Conservation (phyloP, 2,888 invertebrate genomes). For the Acanthococcus lagerstroemiae region DNA sequence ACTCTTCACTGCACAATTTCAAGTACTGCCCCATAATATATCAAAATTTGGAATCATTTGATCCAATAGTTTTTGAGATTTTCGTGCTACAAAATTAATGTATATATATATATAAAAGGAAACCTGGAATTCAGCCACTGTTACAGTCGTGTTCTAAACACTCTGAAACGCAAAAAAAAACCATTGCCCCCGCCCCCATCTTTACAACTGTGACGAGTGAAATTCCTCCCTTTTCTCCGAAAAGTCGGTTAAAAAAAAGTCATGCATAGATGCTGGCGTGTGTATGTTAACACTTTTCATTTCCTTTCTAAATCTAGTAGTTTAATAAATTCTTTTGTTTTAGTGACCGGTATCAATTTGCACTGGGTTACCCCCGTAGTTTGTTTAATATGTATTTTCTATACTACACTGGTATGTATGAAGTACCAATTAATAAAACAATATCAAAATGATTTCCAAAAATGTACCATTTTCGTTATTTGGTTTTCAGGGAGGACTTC, state of each 20-base stretch:
- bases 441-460: background rate
- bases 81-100: no score
- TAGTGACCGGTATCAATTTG: conserved; percentile 72
- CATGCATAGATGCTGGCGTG: no score
- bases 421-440: background rate
- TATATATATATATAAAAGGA: no score
- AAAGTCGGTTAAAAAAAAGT: background rate
- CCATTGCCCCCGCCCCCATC: no score
- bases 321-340: conserved; percentile 28
- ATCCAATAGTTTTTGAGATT: no score
- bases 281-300: no score
- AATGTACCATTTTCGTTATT: background rate
- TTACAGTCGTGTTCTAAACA: no score
- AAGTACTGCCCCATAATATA: no score
- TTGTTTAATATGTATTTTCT: conserved; percentile 82
- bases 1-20: no score
- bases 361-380: conserved; percentile 70
- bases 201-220: background rate
- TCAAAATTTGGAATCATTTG: no score
- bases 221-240: background rate
- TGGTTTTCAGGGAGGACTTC: conserved; percentile 52
- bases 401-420: conserved; percentile 71
- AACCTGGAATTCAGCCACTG: no score
- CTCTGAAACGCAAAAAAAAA: no score
- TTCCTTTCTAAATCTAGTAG: background rate